Conservation (phyloP, 2,888 invertebrate genomes). For the Lypha dubia region DNA sequence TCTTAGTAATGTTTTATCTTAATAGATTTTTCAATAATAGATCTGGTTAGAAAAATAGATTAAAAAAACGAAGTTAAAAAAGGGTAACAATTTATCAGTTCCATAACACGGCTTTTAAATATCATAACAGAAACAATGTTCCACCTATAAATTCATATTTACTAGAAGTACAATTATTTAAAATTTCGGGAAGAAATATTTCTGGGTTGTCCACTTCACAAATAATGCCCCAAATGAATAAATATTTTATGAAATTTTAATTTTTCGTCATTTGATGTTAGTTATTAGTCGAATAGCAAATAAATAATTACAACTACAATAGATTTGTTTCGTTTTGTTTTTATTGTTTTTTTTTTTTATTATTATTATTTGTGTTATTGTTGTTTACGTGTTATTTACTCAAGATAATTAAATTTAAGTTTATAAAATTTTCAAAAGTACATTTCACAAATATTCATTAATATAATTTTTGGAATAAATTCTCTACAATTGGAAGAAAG, state of each 20-base stretch:
- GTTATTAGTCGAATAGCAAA: conserved; percentile 49
- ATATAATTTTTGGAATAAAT: conserved; percentile 25
- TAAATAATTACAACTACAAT: conserved; percentile 62
- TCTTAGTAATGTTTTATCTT: too few species aligned
- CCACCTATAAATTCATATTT: too few species aligned
- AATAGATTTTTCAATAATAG: too few species aligned
- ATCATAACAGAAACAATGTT: too few species aligned
- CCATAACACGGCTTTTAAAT: too few species aligned
- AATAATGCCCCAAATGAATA: neutral
- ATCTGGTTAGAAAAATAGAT: too few species aligned
- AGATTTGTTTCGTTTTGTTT: conserved; percentile 51
- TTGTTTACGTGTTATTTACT: conserved; percentile 55
- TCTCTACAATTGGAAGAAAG: conserved; percentile 24
- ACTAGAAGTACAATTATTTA: too few species aligned
- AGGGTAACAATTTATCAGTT: too few species aligned
- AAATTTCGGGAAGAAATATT: too few species aligned
- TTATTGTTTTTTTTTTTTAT: conserved; percentile 63
- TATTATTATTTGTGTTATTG: conserved; percentile 51
- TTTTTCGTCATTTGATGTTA: conserved; percentile 28
- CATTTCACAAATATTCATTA: conserved; percentile 21
- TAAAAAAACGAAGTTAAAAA: too few species aligned
- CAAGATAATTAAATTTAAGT: conserved; percentile 45
- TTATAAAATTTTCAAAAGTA: conserved; percentile 31
- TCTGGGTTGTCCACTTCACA: too few species aligned
- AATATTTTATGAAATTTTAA: neutral